Conservation (phyloP, 35 echinoderm and acorn worm species). For the Ptychodera flava region DNA sequence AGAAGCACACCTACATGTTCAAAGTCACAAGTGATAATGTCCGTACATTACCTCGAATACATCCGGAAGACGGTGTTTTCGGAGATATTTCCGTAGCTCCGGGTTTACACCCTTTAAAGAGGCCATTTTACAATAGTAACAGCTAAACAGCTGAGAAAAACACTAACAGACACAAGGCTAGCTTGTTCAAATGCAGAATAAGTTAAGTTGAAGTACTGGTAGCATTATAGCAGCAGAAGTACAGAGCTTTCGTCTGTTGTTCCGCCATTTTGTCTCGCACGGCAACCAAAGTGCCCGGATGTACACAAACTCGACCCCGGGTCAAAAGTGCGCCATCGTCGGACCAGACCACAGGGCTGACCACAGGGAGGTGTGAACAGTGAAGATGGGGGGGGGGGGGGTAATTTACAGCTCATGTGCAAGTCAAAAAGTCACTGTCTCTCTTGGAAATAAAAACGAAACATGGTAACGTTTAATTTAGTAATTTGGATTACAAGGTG, state of each 20-base stretch:
- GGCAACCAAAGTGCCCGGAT: neutral
- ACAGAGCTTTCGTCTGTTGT: neutral
- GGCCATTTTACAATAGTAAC: constrained; percentile 34
- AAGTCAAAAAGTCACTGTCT: no score
- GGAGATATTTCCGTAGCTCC: constrained; percentile 75
- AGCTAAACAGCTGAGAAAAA: no score
- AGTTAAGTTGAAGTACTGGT: neutral
- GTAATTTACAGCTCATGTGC: no score
- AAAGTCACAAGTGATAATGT: no score
- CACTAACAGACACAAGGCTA: neutral
- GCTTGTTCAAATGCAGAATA: neutral
- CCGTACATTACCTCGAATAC: constrained; percentile 92
- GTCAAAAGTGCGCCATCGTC: no score
- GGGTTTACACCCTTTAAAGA: constrained; percentile 84
- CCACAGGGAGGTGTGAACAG: no score
- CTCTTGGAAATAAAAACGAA: no score
- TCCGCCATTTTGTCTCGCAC: neutral
- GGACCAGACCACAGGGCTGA: no score
- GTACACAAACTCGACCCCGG: neutral
- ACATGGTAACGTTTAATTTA: no score
- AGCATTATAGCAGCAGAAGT: neutral
- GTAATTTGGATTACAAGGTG: no score
- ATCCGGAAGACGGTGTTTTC: constrained; percentile 82
- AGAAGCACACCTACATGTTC: no score
- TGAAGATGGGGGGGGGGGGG: no score